Conservation (phyloP, 2,113 vertebrate species). For the Epinephelus moara region DNA sequence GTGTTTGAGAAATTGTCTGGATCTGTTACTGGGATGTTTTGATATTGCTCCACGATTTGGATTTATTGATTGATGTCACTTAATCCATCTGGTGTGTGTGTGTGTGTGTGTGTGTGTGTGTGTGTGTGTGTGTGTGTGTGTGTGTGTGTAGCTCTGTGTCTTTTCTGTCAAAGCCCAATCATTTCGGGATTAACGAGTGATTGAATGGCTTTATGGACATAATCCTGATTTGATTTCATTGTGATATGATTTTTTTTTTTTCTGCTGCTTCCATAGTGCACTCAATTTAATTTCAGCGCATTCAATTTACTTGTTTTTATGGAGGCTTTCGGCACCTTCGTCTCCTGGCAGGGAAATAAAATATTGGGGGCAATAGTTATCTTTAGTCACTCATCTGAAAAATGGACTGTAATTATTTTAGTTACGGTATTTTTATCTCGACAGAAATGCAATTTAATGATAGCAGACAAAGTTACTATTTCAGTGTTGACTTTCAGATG, state of each 20-base stretch:
- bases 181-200: constrained; percentile 74
- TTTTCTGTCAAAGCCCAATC: constrained; percentile 60
- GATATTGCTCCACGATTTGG: constrained; percentile 29
- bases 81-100: constrained; percentile 34
- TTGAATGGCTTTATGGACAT: constrained; percentile 68
- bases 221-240: constrained; percentile 78
- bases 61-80: constrained; percentile 67
- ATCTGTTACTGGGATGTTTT: constrained; percentile 49
- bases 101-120: constrained; percentile 8
- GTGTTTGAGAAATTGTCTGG: constrained; percentile 33
- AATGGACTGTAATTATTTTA: constrained; percentile 40
- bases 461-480: constrained; percentile 3
- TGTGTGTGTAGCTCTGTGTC: constrained; percentile 4
- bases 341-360: constrained; percentile 26
- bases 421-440: constrained; percentile 16
- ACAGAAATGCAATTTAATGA: constrained; percentile 27
- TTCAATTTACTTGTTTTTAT: constrained; percentile 57
- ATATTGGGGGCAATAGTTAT: constrained; percentile 51
- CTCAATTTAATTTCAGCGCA: constrained; percentile 63
- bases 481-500: constrained; percentile 17
- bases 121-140: constrained; percentile 8
- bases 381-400: constrained; percentile 52
- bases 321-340: constrained; percentile 48
- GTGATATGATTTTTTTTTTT: constrained; percentile 44
- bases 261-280: constrained; percentile 37